Percentiles rank a stretch among this genome's conserved stretches.
Conservation (phyloP, 2,797 vertebrate species). For the Cyprinella venusta region DNA sequence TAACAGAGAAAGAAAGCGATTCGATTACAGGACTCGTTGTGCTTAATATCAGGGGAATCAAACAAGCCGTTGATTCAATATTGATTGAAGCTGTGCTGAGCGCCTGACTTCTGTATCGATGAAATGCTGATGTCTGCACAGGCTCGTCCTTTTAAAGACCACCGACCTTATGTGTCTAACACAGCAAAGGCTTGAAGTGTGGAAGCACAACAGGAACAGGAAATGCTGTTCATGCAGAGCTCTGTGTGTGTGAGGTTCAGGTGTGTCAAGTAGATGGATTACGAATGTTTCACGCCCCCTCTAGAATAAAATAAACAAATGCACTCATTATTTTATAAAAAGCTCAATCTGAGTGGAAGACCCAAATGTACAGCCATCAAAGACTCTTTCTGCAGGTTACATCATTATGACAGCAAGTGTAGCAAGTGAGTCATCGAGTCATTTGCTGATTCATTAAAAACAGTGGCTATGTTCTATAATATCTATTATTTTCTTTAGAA, state of each 20-base stretch:
- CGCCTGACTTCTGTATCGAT: conserved; percentile 23
- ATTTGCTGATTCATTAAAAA: background rate
- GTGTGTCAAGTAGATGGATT: background rate
- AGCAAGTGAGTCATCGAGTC: background rate
- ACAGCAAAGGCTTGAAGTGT: background rate
- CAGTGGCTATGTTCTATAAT: too few relatives aligned
- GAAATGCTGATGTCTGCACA: conserved; percentile 22
- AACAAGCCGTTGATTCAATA: conserved; percentile 24
- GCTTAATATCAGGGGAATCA: conserved; percentile 25
- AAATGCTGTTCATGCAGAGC: background rate
- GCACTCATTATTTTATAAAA: background rate
- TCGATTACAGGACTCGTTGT: conserved; percentile 10
- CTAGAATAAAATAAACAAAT: background rate
- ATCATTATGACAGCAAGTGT: background rate
- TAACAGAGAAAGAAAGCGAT: conserved; percentile 14
- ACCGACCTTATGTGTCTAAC: background rate
- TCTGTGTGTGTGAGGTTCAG: background rate
- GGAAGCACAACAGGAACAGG: conserved; percentile 3
- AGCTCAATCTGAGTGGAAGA: background rate
- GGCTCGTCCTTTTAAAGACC: conserved; percentile 6
- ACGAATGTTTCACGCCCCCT: background rate
- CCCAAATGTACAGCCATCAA: background rate
- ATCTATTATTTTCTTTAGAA: too few relatives aligned
- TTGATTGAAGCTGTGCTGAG: conserved; percentile 13
- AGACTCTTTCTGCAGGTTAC: background rate